Evolutionary conservation across 92 coral and sea anemone genomes (phyloP).

Genomic region (Palythoa grandis): DNA sequence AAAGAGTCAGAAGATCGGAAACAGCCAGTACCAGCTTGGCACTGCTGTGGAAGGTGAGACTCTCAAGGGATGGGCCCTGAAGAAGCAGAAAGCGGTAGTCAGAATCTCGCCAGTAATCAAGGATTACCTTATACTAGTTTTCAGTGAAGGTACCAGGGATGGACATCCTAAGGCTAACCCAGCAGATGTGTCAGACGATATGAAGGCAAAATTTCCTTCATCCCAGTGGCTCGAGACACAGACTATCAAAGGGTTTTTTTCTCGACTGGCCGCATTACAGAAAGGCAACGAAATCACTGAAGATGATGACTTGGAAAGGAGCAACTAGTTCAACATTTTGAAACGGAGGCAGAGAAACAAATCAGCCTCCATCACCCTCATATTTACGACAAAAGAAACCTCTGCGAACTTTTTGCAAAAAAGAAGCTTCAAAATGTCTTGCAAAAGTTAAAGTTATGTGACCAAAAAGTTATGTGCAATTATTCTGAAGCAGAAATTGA

Average conservation of each 20-base stretch:
- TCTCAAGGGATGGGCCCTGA: constrained; percentile 41
- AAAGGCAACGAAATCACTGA: neutral
- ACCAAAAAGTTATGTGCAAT: neutral
- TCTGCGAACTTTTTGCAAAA: neutral
- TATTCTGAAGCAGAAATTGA: constrained; percentile 5
- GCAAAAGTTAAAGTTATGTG: neutral
- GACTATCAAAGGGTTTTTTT: constrained; percentile 45
- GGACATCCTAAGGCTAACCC: constrained; percentile 50
- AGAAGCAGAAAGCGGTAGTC: neutral
- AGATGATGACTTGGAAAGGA: neutral
- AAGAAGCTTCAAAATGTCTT: neutral
- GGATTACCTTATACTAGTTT: constrained; percentile 39
- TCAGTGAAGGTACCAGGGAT: constrained; percentile 41
- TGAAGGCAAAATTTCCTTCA: constrained; percentile 25
- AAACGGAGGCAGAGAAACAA: neutral
- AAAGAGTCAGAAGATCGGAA: constrained; percentile 44
- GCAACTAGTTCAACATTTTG: neutral
- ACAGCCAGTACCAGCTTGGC: neutral
- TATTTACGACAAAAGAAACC: neutral
- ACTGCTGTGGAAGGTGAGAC: neutral
- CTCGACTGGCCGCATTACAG: constrained; percentile 36
- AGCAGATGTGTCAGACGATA: constrained; percentile 44
- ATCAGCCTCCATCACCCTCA: neutral
- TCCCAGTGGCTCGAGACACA: constrained; percentile 53
- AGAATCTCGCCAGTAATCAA: constrained; percentile 50